phyloP scores from a whole-genome alignment of 53 echinoderm and acorn worm species.

The Henricia sp. region DNA sequence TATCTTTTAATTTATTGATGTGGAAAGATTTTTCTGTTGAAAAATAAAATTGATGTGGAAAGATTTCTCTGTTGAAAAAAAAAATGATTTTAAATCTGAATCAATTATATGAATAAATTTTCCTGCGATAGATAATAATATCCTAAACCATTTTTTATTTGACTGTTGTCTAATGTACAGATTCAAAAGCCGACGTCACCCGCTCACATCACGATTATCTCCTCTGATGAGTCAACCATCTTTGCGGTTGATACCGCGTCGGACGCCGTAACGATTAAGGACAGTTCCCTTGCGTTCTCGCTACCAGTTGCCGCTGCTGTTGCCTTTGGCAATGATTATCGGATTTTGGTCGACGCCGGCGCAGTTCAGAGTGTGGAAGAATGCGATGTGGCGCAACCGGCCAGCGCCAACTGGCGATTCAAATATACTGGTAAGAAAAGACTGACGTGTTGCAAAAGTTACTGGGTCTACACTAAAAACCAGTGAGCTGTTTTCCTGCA shows the following conservation, averaged over 20 bases:
- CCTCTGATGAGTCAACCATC: slow-evolving; percentile 22
- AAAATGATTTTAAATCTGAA: too few relatives aligned
- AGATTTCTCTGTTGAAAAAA: too few relatives aligned
- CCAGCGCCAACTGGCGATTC: slow-evolving; percentile 30
- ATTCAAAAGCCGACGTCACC: slow-evolving; percentile 34
- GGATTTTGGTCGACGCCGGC: slow-evolving; percentile 29
- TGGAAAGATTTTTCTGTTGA: too few relatives aligned
- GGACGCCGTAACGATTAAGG: slow-evolving; percentile 16
- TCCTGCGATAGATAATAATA: too few relatives aligned
- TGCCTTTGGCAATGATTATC: slow-evolving; percentile 22
- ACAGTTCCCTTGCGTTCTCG: slow-evolving; percentile 27
- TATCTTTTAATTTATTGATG: too few relatives aligned
- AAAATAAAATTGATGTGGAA: too few relatives aligned
- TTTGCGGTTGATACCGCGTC: slow-evolving; percentile 41
- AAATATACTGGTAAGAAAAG: slow-evolving; percentile 55
- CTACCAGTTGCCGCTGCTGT: slow-evolving; percentile 32
- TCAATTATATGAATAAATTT: too few relatives aligned
- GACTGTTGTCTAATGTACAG: too few relatives aligned
- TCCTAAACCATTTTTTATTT: too few relatives aligned
- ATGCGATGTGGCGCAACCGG: slow-evolving; percentile 24
- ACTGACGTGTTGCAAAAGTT: too few relatives aligned
- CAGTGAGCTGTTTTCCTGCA: too few relatives aligned
- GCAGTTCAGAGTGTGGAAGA: slow-evolving; percentile 29
- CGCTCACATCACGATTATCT: slow-evolving; percentile 17
- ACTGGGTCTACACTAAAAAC: too few relatives aligned